Percentiles rank a stretch among this genome's conserved stretches.
phyloP scores from a whole-genome alignment of 92 coral and sea anemone species.

The Epizoanthus stellaris region DNA sequence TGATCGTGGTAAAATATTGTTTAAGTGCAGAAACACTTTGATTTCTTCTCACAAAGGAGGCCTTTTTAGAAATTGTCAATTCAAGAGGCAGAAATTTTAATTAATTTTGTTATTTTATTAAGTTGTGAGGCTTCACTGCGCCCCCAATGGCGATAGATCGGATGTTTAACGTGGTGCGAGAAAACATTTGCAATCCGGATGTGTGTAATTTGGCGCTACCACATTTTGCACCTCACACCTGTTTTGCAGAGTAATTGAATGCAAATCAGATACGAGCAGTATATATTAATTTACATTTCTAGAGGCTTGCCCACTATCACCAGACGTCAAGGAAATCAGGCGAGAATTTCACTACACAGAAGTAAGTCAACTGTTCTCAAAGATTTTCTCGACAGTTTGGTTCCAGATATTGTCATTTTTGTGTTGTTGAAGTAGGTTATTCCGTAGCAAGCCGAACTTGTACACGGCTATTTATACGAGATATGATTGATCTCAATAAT shows the following conservation, averaged over 20 bases:
- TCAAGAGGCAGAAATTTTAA: slow-evolving; percentile 21
- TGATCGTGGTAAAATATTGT: not conserved
- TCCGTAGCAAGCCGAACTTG: not conserved
- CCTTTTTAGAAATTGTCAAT: slow-evolving; percentile 19
- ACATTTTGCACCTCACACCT: slow-evolving; percentile 9
- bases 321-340: not conserved
- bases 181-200: slow-evolving; percentile 41
- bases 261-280: slow-evolving; percentile 28
- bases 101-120: slow-evolving; percentile 41
- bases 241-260: slow-evolving; percentile 24
- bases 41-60: not conserved
- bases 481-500: not conserved
- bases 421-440: not conserved
- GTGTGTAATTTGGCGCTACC: slow-evolving; percentile 35
- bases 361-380: slow-evolving; percentile 13
- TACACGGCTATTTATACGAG: not conserved
- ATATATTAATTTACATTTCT: slow-evolving; percentile 18
- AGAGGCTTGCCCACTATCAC: slow-evolving; percentile 3
- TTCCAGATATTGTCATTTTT: not conserved
- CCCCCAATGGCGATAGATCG: slow-evolving; percentile 42
- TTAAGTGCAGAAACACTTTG: not conserved
- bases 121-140: slow-evolving; percentile 22
- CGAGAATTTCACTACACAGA: not conserved
- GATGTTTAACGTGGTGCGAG: slow-evolving; percentile 34
- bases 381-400: not conserved